Conservation (phyloP, 2,113 vertebrate species). For the Sigmodon hispidus region DNA sequence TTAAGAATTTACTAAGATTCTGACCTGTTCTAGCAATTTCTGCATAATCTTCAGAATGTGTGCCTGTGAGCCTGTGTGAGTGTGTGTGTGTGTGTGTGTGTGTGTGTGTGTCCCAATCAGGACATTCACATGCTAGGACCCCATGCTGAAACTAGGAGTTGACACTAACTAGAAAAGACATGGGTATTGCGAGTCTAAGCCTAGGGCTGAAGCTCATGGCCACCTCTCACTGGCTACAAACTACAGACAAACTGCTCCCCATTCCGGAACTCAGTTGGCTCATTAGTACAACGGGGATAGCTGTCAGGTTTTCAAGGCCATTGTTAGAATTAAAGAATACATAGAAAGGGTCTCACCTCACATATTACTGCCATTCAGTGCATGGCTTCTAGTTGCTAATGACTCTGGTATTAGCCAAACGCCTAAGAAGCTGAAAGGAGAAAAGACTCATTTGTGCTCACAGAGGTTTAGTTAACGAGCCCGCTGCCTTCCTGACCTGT, state of each 20-base stretch:
- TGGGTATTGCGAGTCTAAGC: neutral
- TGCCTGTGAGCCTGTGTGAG: too few relatives aligned
- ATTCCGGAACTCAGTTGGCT: constrained; percentile 10
- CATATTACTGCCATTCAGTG: neutral
- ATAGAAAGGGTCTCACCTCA: neutral
- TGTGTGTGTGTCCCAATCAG: neutral
- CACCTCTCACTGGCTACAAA: neutral
- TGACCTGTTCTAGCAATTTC: constrained; percentile 27
- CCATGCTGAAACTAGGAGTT: neutral
- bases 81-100: neutral
- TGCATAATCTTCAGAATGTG: neutral
- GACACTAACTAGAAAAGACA: neutral
- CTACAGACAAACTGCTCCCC: neutral
- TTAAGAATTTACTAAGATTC: constrained; percentile 29
- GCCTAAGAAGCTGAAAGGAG: neutral
- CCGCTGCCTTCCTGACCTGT: neutral
- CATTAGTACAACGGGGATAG: neutral
- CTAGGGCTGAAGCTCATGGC: neutral
- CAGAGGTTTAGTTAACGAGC: neutral
- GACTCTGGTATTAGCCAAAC: neutral
- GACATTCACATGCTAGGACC: neutral
- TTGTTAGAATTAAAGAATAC: constrained; percentile 23
- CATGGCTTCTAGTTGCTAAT: neutral
- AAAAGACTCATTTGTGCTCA: neutral
- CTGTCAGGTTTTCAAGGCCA: neutral